Evolutionary conservation across 1,140 invertebrate genomes (phyloP).

Genomic region (Trichogramma pretiosum): DNA sequence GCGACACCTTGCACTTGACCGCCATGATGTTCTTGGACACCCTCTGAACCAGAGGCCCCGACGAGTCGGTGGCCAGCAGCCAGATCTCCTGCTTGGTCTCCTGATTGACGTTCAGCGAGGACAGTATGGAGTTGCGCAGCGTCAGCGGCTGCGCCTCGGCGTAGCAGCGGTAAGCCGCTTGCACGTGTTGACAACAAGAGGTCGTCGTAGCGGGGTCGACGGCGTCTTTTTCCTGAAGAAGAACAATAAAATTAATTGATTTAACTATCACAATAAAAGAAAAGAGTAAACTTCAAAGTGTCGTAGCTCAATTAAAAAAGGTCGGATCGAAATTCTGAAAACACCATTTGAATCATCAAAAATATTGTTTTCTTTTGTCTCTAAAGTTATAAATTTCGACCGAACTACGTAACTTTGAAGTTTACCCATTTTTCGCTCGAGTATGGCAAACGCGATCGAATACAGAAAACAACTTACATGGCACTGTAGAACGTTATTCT

Average conservation of each 20-base stretch:
- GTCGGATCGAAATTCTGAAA: too few relatives aligned
- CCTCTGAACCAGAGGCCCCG: constrained; percentile 64
- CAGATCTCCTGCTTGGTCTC: constrained; percentile 62
- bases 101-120: constrained; percentile 54
- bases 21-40: constrained; percentile 71
- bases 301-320: too few relatives aligned
- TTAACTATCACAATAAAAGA: too few relatives aligned
- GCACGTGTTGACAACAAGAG: constrained; percentile 59
- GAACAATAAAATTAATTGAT: not conserved
- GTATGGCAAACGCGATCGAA: too few relatives aligned
- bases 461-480: constrained; percentile 46
- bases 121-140: constrained; percentile 59
- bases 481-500: constrained; percentile 50
- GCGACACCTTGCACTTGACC: constrained; percentile 62
- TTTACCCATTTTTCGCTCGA: too few relatives aligned
- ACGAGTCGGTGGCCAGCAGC: constrained; percentile 54
- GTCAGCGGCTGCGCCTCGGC: constrained; percentile 55
- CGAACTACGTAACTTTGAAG: too few relatives aligned
- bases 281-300: too few relatives aligned
- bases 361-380: too few relatives aligned
- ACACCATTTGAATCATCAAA: too few relatives aligned
- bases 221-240: constrained; percentile 36
- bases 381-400: too few relatives aligned
- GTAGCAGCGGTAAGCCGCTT: constrained; percentile 58
- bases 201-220: constrained; percentile 22